Base-by-base conservation (phyloP, 2,888 invertebrate species). In the Parapristionchus giblindavisi region DNA sequence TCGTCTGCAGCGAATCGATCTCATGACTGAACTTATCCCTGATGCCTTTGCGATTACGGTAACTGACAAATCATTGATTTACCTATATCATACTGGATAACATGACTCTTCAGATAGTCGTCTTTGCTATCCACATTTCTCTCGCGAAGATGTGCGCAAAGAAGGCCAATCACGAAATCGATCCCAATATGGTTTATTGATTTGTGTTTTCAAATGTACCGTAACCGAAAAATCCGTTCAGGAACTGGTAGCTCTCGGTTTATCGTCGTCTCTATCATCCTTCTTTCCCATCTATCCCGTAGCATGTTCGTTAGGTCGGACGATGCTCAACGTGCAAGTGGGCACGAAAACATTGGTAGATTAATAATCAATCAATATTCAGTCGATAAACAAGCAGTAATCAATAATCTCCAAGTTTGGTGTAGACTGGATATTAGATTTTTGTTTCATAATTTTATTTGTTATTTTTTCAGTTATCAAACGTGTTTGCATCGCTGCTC, bases 341-440 rank as follows among this genome's bases (percentile, higher is more conserved):
- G 96, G 96, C 21, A 93, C 94, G 52, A 93, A 92, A 86, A 94
- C 95, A 0, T 94, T 94, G 87, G 89, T 91, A 76, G 43, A 40
- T 56, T 17, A n/a, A 8, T 43, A 11, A n/a, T 21, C 24, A 21
- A 34, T 32, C 24, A 24, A n/a, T 8, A 63, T 32, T 38, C 1
- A n/a, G n/a, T n/a, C n/a, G 48, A 48, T 14, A 48, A 14, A 48
- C 48, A 48, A 11, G 48, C 11, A 48, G 48, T 14, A 11, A 48
- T 14, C 21, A 21, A 48, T 48, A 48, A 11, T 14, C 11, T 48
- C 21, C 48, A 48, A 48, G 11, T n/a, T n/a, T n/a, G n/a, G n/a
- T n/a, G n/a, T n/a, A n/a, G n/a, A n/a, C n/a, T n/a, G n/a, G n/a
- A n/a, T n/a, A n/a, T n/a, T n/a, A n/a, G n/a, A n/a, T n/a, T n/a